These are phyloP conservation scores for Protophormia terraenovae DNA, from an alignment of 2,888 invertebrate genomes.

Conservation along the genomic window DNA sequence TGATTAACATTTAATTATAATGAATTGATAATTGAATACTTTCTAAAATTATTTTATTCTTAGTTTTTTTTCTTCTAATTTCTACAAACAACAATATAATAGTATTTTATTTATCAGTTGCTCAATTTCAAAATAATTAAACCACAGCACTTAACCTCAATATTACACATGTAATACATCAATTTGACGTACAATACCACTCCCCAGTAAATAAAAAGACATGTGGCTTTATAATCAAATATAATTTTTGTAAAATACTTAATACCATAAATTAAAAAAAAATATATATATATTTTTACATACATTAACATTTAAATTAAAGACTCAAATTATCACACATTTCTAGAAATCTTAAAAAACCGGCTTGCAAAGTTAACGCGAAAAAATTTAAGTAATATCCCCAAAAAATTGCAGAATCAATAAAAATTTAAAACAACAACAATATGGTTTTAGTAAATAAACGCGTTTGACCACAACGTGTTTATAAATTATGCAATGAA, in stretches of 20 bases:
- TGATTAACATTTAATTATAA: no score
- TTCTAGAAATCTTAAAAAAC: slow-evolving; percentile 23
- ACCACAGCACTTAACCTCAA: neutral
- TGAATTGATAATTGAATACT: no score
- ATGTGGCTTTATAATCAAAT: neutral
- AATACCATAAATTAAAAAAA: neutral
- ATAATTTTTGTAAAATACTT: neutral
- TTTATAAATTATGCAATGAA: slow-evolving; percentile 62
- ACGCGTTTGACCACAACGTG: slow-evolving; percentile 61
- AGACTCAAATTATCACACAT: neutral
- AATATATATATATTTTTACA: neutral
- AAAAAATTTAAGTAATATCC: neutral
- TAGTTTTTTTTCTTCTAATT: no score
- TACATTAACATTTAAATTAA: slow-evolving; percentile 14
- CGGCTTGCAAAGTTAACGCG: slow-evolving; percentile 14
- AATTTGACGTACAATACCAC: neutral
- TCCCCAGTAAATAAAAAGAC: no score
- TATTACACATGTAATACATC: neutral
- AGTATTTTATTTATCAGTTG: no score
- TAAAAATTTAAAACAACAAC: neutral
- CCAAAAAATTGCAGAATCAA: slow-evolving; percentile 26
- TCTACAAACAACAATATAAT: no score
- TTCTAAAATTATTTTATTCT: no score
- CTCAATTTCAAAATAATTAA: neutral
- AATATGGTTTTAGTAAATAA: slow-evolving; percentile 23